Conservation (phyloP, 2,888 invertebrate species). For the Polydesmus complanatus region DNA sequence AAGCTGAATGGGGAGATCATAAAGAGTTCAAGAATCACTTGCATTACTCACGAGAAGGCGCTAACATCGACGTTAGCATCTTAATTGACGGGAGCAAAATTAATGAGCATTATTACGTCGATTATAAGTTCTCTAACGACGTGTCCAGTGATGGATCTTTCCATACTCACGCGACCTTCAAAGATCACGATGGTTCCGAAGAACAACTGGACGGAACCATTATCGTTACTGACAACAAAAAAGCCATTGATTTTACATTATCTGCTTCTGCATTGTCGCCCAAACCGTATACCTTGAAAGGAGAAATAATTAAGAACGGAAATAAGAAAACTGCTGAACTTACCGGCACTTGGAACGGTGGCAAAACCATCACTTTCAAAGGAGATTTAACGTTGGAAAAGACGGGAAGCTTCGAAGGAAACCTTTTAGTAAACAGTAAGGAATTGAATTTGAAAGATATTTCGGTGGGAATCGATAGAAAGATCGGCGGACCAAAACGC, state of each 20-base stretch:
- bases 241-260: background rate
- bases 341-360: background rate
- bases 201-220: background rate
- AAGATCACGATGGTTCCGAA: background rate
- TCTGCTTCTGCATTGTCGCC: background rate
- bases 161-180: background rate
- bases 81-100: background rate
- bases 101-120: background rate
- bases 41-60: slow-evolving; percentile 2
- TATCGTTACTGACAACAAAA: background rate
- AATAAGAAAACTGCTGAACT: background rate
- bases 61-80: slow-evolving; percentile 4
- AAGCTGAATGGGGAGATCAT: background rate
- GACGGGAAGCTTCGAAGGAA: background rate
- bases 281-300: background rate
- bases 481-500: slow-evolving; percentile 7
- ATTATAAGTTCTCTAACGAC: background rate
- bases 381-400: background rate
- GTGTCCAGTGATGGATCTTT: background rate
- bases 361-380: background rate
- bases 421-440: background rate
- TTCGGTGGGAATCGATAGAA: background rate
- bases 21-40: slow-evolving; percentile 1
- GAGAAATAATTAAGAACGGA: background rate
- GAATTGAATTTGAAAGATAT: background rate